A percentile compares a stretch with the other conserved stretches of the same genome.
phyloP scores from a whole-genome alignment of 2,113 vertebrate genomes.

The Ellobius talpinus region DNA sequence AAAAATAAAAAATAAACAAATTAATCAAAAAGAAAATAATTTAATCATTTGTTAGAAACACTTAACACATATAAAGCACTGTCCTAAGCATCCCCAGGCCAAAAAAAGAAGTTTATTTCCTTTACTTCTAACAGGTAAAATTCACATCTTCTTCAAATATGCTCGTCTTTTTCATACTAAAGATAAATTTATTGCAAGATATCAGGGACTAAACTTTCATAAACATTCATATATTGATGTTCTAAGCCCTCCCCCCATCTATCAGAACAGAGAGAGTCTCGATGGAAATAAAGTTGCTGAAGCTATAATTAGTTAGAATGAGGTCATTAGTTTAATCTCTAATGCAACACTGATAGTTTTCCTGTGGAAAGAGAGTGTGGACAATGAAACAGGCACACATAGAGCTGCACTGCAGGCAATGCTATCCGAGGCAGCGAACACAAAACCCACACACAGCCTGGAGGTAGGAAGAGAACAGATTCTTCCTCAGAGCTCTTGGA shows the following conservation, averaged over 20 bases:
- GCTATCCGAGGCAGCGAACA: neutral
- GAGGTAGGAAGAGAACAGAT: neutral
- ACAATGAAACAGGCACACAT: neutral
- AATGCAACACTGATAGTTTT: neutral
- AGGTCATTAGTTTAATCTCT: neutral
- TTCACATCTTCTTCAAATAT: neutral
- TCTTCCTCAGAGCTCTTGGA: neutral
- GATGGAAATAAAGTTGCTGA: neutral
- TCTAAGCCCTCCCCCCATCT: neutral
- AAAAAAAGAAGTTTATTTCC: neutral
- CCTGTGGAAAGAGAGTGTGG: neutral
- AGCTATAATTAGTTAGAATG: neutral
- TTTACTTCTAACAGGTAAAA: neutral
- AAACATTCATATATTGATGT: neutral
- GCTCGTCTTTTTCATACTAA: neutral
- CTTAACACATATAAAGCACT: neutral
- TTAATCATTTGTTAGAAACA: neutral
- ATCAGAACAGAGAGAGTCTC: neutral
- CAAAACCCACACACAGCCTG: neutral
- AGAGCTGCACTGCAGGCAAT: neutral
- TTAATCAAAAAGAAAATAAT: neutral
- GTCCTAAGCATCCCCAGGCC: neutral
- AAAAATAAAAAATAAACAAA: neutral
- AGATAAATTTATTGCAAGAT: neutral
- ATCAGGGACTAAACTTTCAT: neutral